These are phyloP conservation scores for Episyrphus balteatus DNA, from an alignment of 1,140 invertebrate genomes.

Conservation along the genomic window DNA sequence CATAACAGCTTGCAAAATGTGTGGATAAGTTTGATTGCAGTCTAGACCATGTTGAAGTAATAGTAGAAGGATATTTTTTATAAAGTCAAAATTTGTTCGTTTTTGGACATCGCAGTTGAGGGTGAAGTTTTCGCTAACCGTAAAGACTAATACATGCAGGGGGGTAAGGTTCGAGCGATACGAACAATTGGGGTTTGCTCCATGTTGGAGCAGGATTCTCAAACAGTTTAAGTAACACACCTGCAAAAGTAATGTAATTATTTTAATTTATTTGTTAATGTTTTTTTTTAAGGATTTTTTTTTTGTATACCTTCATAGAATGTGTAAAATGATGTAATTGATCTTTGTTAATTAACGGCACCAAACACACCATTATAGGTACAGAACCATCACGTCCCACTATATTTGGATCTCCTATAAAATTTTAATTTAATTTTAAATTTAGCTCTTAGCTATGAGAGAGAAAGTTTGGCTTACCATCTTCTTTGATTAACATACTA, in stretches of 20 bases:
- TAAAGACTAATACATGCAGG: slow-evolving; percentile 60
- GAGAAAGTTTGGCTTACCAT: slow-evolving; percentile 36
- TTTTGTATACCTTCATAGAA: slow-evolving; percentile 50
- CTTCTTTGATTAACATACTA: slow-evolving; percentile 57
- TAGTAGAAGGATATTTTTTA: slow-evolving; percentile 53
- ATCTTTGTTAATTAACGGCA: slow-evolving; percentile 64
- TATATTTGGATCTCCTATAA: slow-evolving; percentile 49
- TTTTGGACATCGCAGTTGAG: slow-evolving; percentile 51
- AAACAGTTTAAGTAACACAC: slow-evolving; percentile 65
- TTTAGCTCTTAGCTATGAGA: not conserved
- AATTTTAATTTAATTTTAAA: not conserved
- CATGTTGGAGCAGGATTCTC: slow-evolving; percentile 52
- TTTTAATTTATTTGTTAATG: slow-evolving; percentile 1
- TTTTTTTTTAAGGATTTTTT: not conserved
- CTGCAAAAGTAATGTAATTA: slow-evolving; percentile 32
- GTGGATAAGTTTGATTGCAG: slow-evolving; percentile 51
- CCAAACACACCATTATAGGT: slow-evolving; percentile 61
- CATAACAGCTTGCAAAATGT: slow-evolving; percentile 54
- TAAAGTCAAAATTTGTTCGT: slow-evolving; percentile 51
- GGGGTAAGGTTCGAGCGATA: slow-evolving; percentile 58
- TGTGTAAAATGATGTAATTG: slow-evolving; percentile 62
- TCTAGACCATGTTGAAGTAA: slow-evolving; percentile 58
- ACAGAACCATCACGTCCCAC: slow-evolving; percentile 59
- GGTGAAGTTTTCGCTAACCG: slow-evolving; percentile 61
- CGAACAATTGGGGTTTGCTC: slow-evolving; percentile 62